A percentile compares a stretch with the other conserved stretches of the same genome.
Conservation (phyloP, 2,113 vertebrate species). For the Alethe diademata region DNA sequence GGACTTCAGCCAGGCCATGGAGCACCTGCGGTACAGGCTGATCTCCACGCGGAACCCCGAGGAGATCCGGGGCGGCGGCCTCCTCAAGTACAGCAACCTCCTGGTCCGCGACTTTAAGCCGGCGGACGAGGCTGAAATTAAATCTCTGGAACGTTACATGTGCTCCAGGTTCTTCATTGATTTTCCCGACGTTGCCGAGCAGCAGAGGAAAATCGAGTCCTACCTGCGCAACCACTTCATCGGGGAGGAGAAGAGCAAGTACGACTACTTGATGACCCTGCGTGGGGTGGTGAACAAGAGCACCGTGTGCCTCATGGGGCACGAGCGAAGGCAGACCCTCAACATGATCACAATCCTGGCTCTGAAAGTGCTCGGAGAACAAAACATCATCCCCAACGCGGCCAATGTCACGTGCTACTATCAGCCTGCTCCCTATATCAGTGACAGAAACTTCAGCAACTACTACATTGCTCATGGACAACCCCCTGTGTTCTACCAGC, state of each 20-base stretch:
- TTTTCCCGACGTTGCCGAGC: constrained; percentile 91
- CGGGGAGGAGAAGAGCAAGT: constrained; percentile 93
- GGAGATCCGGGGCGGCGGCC: constrained; percentile 93
- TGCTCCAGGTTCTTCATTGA: constrained; percentile 98
- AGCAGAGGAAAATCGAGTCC: constrained; percentile 94
- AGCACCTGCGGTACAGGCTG: constrained; percentile 86
- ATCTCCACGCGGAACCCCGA: constrained; percentile 93
- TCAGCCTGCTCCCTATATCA: constrained; percentile 90
- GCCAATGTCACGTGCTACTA: constrained; percentile 93
- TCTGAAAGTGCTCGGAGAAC: constrained; percentile 91
- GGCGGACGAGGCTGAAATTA: constrained; percentile 88
- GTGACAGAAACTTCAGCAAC: constrained; percentile 84
- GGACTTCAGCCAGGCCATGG: constrained; percentile 91
- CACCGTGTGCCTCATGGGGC: constrained; percentile 93
- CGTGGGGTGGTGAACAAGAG: constrained; percentile 89
- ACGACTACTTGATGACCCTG: constrained; percentile 96
- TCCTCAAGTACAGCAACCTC: constrained; percentile 95
- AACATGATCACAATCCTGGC: constrained; percentile 95
- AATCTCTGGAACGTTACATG: constrained; percentile 95
- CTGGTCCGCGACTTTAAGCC: constrained; percentile 92
- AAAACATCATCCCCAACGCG: constrained; percentile 90
- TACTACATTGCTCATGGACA: constrained; percentile 88
- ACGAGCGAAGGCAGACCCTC: constrained; percentile 89
- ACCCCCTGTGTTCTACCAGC: constrained; percentile 77
- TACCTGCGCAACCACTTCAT: constrained; percentile 96